Base-by-base conservation (phyloP, 2,797 vertebrate species). In the Enteromius paludinosus region DNA sequence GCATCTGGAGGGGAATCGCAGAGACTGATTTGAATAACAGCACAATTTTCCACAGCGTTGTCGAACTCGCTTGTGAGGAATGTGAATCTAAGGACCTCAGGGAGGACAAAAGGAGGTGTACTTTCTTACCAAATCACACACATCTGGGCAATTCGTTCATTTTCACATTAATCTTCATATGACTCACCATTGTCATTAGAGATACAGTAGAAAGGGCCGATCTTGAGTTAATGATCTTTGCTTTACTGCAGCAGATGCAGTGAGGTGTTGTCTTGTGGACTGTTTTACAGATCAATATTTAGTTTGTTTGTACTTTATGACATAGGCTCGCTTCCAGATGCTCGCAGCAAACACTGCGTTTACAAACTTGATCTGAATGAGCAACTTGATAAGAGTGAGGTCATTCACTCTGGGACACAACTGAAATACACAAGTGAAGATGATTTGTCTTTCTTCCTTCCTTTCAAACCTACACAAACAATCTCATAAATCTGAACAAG, bases 121-220 rank as follows among this genome's bases (percentile, higher is more conserved):
- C 73, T 38, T 59, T 80, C 49, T 54, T 52, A 35, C 35, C 79
- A 83, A 84, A 87, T 83, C 83, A 73, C 78, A 81, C 81, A 85
- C 61, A 33, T 81, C 76, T 79, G 77, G 79, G 71, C 83, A 79
- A 85, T 59, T 78, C 72, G 35, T 71, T 77, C 23, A 56, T n/a
- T 41, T 75, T 66, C 11, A 23, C 17, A 49, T 66, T 8, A 30
- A 79, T 70, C 78, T 70, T 71, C 25, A 61, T 71, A 33, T 79
- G 65, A 80, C 66, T 80, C 78, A 56, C 35, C n/a, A n/a, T n/a
- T 65, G 56, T 64, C 43, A 65, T 65, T 65, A 33, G 38, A 78
- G 61, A 33, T 45, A 65, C 75, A 78, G 41, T 47, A 79, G n/a
- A 66, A 45, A 65, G 25, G 10, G 41, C 3, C 3, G 3, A 20